A percentile compares a stretch with the other conserved stretches of the same genome.
phyloP scores from a whole-genome alignment of 2,797 vertebrate genomes.

The Cyprinodon diabolis region DNA sequence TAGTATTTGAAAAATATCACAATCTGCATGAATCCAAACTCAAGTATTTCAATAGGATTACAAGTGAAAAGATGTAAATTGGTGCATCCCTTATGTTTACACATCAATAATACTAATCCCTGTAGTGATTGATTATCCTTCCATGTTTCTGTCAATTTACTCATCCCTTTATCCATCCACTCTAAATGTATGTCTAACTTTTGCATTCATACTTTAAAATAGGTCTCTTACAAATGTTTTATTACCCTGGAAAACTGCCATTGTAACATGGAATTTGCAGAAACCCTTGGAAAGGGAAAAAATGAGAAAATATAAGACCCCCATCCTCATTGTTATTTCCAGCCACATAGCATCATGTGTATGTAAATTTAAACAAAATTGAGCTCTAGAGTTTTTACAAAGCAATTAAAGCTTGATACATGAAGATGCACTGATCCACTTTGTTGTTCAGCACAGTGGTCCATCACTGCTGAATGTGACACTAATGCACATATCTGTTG shows the following conservation, averaged over 20 bases:
- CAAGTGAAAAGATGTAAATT: too few relatives aligned
- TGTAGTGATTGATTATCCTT: not conserved
- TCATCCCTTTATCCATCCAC: too few relatives aligned
- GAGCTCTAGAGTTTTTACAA: constrained; percentile 30
- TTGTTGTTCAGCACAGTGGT: constrained; percentile 32
- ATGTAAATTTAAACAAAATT: constrained; percentile 43
- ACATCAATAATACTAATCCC: not conserved
- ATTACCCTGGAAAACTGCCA: not conserved
- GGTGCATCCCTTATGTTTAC: too few relatives aligned
- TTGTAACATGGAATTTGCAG: not conserved
- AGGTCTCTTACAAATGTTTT: not conserved
- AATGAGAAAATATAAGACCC: constrained; percentile 13
- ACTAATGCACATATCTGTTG: constrained; percentile 50
- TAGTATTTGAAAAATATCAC: too few relatives aligned
- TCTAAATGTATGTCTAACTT: not conserved
- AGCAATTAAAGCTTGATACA: constrained; percentile 52
- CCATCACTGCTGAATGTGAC: constrained; percentile 38
- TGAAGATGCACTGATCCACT: constrained; percentile 42
- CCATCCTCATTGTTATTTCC: constrained; percentile 26
- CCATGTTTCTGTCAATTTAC: too few relatives aligned
- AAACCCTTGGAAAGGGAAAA: not conserved
- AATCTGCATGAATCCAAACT: too few relatives aligned
- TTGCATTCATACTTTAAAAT: not conserved
- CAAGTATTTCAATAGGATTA: too few relatives aligned
- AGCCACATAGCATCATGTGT: constrained; percentile 30